phyloP scores from a whole-genome alignment of 2,888 invertebrate species.

The Caenorhabditis sinica region DNA sequence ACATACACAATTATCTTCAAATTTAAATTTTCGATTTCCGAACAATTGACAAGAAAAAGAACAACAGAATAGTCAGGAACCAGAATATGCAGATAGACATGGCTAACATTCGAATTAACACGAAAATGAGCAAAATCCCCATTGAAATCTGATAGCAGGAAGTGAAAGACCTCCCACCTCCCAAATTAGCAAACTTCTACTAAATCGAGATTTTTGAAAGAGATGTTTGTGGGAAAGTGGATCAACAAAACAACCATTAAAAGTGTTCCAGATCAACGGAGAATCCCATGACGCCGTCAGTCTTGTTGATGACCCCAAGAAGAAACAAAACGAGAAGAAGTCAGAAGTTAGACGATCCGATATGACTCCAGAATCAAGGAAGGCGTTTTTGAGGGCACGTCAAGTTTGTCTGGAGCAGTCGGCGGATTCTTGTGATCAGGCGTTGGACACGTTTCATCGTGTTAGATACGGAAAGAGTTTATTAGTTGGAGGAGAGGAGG shows the following conservation, averaged over 20 bases:
- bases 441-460: slow-evolving; percentile 70
- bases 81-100: not conserved
- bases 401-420: slow-evolving; percentile 67
- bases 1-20: too few species aligned
- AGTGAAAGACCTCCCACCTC: not conserved
- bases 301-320: slow-evolving; percentile 53
- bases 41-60: not conserved
- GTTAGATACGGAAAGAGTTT: slow-evolving; percentile 68
- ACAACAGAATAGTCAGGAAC: not conserved
- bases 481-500: slow-evolving; percentile 34
- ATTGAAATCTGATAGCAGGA: slow-evolving; percentile 8
- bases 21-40: not conserved
- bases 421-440: slow-evolving; percentile 67
- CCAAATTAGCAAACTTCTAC: not conserved
- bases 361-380: slow-evolving; percentile 56
- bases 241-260: slow-evolving; percentile 5
- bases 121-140: not conserved
- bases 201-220: not conserved
- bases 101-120: not conserved
- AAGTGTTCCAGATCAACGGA: slow-evolving; percentile 53
- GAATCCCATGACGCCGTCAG: slow-evolving; percentile 61
- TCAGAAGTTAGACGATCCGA: slow-evolving; percentile 46
- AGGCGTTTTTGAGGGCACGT: slow-evolving; percentile 62
- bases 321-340: slow-evolving; percentile 2
- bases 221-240: not conserved